Conservation (phyloP, 2,797 vertebrate genomes). For the Miichthys miiuy region DNA sequence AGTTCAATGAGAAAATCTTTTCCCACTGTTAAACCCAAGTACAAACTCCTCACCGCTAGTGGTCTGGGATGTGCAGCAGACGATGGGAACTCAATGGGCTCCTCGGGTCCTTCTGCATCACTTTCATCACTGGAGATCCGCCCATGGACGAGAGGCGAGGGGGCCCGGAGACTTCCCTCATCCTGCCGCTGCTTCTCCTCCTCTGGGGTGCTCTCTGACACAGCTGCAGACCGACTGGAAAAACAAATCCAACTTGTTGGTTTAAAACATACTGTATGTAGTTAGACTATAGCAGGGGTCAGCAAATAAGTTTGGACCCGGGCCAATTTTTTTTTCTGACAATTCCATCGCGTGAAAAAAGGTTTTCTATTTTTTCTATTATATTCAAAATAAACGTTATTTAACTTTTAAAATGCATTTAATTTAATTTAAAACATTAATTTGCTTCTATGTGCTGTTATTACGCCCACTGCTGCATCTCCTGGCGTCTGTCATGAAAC, state of each 20-base stretch:
- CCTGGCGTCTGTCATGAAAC: too few species aligned
- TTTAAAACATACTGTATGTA: not conserved
- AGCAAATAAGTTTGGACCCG: too few species aligned
- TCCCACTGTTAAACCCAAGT: not conserved
- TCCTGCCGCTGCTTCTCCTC: constrained; percentile 82
- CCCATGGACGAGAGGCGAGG: constrained; percentile 85
- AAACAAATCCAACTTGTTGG: not conserved
- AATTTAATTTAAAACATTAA: too few species aligned
- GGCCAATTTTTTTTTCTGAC: too few species aligned
- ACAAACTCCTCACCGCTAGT: constrained; percentile 76
- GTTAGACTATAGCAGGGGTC: not conserved
- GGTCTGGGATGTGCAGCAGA: constrained; percentile 88
- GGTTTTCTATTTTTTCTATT: too few species aligned
- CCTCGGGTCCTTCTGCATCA: constrained; percentile 85
- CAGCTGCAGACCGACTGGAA: constrained; percentile 76
- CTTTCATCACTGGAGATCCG: constrained; percentile 92
- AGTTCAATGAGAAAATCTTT: not conserved
- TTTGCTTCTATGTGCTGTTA: too few species aligned
- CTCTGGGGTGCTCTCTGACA: constrained; percentile 85
- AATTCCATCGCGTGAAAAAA: too few species aligned
- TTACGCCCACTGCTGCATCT: too few species aligned
- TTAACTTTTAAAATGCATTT: too few species aligned
- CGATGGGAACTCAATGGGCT: constrained; percentile 84
- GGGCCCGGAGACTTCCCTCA: constrained; percentile 77
- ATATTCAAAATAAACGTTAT: too few species aligned